A percentile compares a stretch with the other conserved stretches of the same genome.
phyloP scores from a whole-genome alignment of 2,797 vertebrate genomes.

The Sylvia borin region DNA sequence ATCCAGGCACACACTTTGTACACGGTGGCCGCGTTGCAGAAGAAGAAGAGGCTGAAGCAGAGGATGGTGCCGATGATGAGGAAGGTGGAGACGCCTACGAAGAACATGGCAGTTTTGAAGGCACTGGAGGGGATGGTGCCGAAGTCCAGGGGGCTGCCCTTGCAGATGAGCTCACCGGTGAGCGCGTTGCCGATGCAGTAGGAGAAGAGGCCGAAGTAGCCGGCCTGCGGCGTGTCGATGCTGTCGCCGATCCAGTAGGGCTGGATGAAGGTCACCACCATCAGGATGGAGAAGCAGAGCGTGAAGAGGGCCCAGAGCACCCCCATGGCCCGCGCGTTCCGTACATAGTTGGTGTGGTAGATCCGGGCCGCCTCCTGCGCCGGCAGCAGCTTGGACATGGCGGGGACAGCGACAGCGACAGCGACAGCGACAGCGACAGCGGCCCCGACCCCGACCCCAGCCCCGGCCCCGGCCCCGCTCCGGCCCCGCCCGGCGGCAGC shows the following conservation, averaged over 20 bases:
- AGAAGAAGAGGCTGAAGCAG: constrained; percentile 92
- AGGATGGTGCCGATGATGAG: constrained; percentile 92
- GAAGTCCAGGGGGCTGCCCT: constrained; percentile 91
- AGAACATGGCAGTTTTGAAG: constrained; percentile 97
- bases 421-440: not conserved
- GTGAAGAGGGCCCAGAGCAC: constrained; percentile 96
- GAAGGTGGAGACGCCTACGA: constrained; percentile 91
- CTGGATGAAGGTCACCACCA: constrained; percentile 94
- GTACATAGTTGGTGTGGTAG: constrained; percentile 97
- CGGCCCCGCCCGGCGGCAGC: too few relatives aligned
- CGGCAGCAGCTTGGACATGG: constrained; percentile 86
- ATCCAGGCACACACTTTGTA: constrained; percentile 97
- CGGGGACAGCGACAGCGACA: not conserved
- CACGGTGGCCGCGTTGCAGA: constrained; percentile 91
- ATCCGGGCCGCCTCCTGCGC: constrained; percentile 95
- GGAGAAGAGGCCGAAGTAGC: constrained; percentile 95
- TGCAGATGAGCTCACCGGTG: constrained; percentile 92
- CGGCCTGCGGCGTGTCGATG: constrained; percentile 92
- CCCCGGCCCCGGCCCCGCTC: not conserved
- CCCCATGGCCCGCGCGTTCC: constrained; percentile 92
- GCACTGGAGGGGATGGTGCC: constrained; percentile 91
- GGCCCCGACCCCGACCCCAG: not conserved
- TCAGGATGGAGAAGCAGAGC: constrained; percentile 91
- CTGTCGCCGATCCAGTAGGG: constrained; percentile 98
- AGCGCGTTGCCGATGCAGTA: constrained; percentile 97